These are phyloP conservation scores for Brachyhypopomus gauderio DNA, from an alignment of 2,113 vertebrate species.

Conservation along the genomic window DNA sequence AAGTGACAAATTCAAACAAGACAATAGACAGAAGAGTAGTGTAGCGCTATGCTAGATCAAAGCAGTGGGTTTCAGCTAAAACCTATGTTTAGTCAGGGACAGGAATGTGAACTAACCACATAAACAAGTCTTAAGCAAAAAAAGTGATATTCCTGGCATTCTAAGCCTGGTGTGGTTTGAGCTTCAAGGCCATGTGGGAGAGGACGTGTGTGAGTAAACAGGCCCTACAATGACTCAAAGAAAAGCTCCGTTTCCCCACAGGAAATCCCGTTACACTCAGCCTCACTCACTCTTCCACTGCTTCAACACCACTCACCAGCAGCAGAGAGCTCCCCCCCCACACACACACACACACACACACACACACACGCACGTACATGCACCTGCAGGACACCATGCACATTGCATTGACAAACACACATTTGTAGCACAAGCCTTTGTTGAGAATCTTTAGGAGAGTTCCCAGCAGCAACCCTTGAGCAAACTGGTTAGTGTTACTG, in stretches of 20 bases:
- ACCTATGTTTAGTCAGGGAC: neutral
- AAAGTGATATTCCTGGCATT: neutral
- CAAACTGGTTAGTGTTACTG: slow-evolving; percentile 22
- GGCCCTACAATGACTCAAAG: slow-evolving; percentile 56
- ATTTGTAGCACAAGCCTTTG: neutral
- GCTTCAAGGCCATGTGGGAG: neutral
- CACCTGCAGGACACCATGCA: neutral
- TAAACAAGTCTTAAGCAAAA: neutral
- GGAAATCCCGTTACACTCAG: slow-evolving; percentile 57
- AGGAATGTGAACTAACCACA: neutral
- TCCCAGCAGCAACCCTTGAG: slow-evolving; percentile 34
- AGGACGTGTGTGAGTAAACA: slow-evolving; percentile 23
- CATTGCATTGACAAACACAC: neutral
- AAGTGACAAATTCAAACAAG: neutral
- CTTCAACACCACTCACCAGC: slow-evolving; percentile 25
- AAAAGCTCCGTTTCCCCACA: slow-evolving; percentile 38
- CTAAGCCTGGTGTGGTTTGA: no score
- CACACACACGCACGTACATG: neutral
- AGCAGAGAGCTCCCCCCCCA: neutral
- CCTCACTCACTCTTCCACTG: slow-evolving; percentile 33
- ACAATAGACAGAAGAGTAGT: neutral
- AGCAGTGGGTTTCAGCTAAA: neutral
- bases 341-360: neutral
- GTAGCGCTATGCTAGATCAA: neutral
- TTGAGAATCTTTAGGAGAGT: neutral